phyloP scores from a whole-genome alignment of 2,113 vertebrate genomes.

The Osmerus eperlanus region DNA sequence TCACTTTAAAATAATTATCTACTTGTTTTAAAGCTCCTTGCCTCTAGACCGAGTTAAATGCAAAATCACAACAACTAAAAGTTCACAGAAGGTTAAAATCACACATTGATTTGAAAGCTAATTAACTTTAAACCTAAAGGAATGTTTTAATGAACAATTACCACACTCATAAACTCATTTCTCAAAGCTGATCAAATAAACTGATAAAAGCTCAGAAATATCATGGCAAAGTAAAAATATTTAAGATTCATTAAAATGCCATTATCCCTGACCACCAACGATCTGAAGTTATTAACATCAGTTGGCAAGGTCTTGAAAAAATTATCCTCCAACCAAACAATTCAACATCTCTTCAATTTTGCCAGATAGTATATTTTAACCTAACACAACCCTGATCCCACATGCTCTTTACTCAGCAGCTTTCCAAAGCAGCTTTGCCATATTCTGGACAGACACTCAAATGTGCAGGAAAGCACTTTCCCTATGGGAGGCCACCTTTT shows the following conservation, averaged over 20 bases:
- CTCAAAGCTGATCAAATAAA: background rate
- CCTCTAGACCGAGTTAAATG: conserved; percentile 33
- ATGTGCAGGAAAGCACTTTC: conserved; percentile 20
- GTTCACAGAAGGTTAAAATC: conserved; percentile 56
- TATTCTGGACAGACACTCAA: conserved; percentile 27
- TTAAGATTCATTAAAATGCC: no score
- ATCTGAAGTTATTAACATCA: no score
- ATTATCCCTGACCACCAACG: no score
- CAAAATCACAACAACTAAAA: conserved; percentile 38
- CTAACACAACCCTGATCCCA: conserved; percentile 19
- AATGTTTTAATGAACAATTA: conserved; percentile 40
- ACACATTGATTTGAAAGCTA: conserved; percentile 58
- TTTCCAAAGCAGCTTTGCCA: conserved; percentile 21
- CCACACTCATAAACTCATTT: conserved; percentile 26
- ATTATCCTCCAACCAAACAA: background rate
- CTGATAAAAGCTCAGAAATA: background rate
- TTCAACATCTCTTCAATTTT: conserved; percentile 20
- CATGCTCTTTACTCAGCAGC: conserved; percentile 20
- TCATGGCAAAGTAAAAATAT: no score
- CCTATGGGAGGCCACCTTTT: conserved; percentile 5
- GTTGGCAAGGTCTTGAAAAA: no score
- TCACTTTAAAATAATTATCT: conserved; percentile 46
- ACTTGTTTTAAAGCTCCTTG: conserved; percentile 33
- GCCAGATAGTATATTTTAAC: conserved; percentile 1
- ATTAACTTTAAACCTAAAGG: conserved; percentile 48